Base-by-base conservation (phyloP, 1,140 invertebrate genomes). In the Melanaphis sacchari region DNA sequence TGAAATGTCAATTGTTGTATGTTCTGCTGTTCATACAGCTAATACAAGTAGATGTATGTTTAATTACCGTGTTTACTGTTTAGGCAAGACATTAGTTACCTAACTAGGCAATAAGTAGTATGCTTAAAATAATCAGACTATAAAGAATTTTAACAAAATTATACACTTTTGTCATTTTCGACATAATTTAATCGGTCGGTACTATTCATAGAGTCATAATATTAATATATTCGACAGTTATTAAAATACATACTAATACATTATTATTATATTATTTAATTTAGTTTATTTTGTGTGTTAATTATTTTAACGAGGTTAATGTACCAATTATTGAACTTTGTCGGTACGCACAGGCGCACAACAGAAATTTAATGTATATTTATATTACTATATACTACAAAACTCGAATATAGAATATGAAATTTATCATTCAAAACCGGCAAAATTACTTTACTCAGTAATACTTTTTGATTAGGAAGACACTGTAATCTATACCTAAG, bases 61-160 rank as follows among this genome's bases (percentile, higher is more conserved):
- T 66, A 66, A 66, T 66, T 66, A 66, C n/a, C 31, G 59, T 66
- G 31, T 66, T 66, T 66, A 66, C 11, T n/a, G 4, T 66, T 59
- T n/a, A n/a, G 11, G 59, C 31, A 66, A 66, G 31, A 66, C 31
- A n/a, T 66, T n/a, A 66, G 59, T 11, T n/a, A 59, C 54, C 26
- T 59, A 18, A 5, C 31, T 66, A n/a, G 59, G 11, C 31, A 66
- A 66, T 66, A 66, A 66, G 59, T 66, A 66, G 59, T 15, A 66
- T 66, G 31, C 31, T n/a, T 31, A 26, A 84, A 84, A 84, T 40
- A 84, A 84, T 84, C 82, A 84, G 82, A 84, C 82, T 84, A 26
- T 84, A 40, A 9, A 84, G 82, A 40, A 84, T 40, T 26, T 22
- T 22, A 40, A 40, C 38, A 84, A 11, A 84, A 84, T 84, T 84